These are phyloP conservation scores for Bufo bufo DNA, from an alignment of 2,113 vertebrate genomes.

Conservation along the genomic window DNA sequence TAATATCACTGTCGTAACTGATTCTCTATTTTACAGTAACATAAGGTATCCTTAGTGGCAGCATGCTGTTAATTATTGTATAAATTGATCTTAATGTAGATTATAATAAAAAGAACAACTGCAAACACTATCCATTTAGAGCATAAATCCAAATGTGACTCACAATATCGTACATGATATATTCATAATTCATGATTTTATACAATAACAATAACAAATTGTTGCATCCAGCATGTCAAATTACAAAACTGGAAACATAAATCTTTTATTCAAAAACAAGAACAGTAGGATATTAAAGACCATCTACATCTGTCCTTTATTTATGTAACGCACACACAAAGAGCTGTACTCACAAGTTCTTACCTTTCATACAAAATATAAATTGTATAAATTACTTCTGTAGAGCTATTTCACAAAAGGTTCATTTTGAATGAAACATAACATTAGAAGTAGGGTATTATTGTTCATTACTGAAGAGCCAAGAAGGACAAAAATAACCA, in stretches of 20 bases:
- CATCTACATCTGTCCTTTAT: constrained; percentile 25
- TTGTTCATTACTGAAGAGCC: not conserved
- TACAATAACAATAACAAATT: constrained; percentile 22
- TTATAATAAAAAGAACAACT: not conserved
- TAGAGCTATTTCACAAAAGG: not conserved
- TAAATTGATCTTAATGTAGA: not conserved
- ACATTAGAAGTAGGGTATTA: not conserved
- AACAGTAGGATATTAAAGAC: constrained; percentile 9
- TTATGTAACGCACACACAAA: constrained; percentile 3
- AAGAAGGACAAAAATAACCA: constrained; percentile 8
- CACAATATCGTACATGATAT: not conserved
- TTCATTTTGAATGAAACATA: constrained; percentile 19
- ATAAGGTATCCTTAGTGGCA: no score
- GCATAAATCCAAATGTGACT: no score
- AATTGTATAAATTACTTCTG: constrained; percentile 4
- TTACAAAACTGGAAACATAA: not conserved
- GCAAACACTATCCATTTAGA: no score
- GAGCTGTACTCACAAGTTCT: not conserved
- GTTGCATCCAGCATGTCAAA: not conserved
- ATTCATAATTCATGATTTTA: not conserved
- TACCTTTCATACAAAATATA: not conserved
- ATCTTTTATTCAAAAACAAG: constrained; percentile 1
- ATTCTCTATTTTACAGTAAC: no score
- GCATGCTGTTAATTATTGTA: not conserved
- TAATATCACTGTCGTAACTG: no score